Percentiles rank a stretch among this genome's conserved stretches.
Evolutionary conservation across 2,113 vertebrate genomes (phyloP).

Genomic region (Ia io): DNA sequence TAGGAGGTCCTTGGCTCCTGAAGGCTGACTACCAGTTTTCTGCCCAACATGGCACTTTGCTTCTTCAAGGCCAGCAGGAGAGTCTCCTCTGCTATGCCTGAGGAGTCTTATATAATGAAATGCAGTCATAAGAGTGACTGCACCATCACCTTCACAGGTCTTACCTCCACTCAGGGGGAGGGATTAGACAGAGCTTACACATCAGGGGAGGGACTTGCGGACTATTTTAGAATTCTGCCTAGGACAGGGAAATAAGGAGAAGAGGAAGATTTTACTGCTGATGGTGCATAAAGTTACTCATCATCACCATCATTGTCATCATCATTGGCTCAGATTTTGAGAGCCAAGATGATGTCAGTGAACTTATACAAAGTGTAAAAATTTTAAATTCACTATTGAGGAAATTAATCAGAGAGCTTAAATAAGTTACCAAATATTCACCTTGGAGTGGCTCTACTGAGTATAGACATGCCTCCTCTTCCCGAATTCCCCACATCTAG

Average conservation of each 20-base stretch:
- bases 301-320: background rate
- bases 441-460: background rate
- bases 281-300: background rate
- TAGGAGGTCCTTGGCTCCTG: background rate
- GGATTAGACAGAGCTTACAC: background rate
- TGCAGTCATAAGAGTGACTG: background rate
- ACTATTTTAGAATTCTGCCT: background rate
- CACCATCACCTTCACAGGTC: background rate
- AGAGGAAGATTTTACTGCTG: background rate
- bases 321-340: background rate
- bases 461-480: background rate
- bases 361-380: background rate
- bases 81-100: background rate
- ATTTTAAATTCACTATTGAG: background rate
- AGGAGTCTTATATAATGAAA: background rate
- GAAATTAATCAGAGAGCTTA: background rate
- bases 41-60: background rate
- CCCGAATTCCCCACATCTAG: background rate
- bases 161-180: background rate
- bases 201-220: background rate
- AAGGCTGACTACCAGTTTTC: background rate
- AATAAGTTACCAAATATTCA: background rate
- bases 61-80: background rate
- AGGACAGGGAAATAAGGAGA: background rate
- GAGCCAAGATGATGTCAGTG: background rate